phyloP scores from a whole-genome alignment of 2,113 vertebrate species.

The Saguinus midas region DNA sequence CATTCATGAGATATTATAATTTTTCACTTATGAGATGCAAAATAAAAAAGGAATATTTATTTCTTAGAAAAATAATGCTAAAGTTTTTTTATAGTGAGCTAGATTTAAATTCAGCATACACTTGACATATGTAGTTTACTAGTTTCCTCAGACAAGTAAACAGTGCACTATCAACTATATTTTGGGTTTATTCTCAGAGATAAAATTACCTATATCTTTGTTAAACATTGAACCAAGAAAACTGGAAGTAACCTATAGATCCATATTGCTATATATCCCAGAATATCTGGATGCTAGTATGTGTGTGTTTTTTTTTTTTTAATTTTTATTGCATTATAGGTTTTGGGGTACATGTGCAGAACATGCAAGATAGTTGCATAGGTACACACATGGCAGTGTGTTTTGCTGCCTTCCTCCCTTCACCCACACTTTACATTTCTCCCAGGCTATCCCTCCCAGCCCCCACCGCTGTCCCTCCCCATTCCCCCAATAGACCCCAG shows the following conservation, averaged over 20 bases:
- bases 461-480: no score
- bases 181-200: neutral
- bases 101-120: neutral
- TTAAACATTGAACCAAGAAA: neutral
- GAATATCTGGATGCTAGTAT: neutral
- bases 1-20: constrained; percentile 38
- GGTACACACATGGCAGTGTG: no score
- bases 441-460: no score
- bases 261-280: neutral
- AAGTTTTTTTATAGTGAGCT: neutral
- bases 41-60: neutral
- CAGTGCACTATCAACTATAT: neutral
- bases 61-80: neutral
- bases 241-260: neutral
- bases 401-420: no score
- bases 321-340: no score
- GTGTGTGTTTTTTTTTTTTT: neutral
- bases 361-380: no score
- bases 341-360: no score
- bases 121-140: neutral
- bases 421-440: no score
- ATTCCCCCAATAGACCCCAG: no score
- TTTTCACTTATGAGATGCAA: neutral
- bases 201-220: neutral
- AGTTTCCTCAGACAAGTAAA: constrained; percentile 20